A percentile compares a stretch with the other conserved stretches of the same genome.
phyloP scores from a whole-genome alignment of 2,797 vertebrate species.

The Buphagus erythrorhynchus region DNA sequence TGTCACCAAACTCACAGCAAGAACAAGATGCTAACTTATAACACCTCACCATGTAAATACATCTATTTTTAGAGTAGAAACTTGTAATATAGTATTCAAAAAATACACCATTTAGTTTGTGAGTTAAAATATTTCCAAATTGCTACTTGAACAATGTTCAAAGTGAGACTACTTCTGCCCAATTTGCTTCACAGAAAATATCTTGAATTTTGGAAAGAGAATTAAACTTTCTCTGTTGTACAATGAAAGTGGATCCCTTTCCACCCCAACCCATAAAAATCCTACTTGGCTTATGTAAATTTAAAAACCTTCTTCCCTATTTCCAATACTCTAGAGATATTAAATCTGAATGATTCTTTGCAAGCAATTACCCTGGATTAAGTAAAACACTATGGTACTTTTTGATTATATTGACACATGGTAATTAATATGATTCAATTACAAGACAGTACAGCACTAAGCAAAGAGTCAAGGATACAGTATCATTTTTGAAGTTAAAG shows the following conservation, averaged over 20 bases:
- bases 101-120: not conserved
- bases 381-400: slow-evolving; percentile 64
- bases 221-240: not conserved
- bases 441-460: slow-evolving; percentile 75
- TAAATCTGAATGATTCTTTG: slow-evolving; percentile 76
- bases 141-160: not conserved
- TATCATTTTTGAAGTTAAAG: slow-evolving; percentile 17
- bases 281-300: not conserved
- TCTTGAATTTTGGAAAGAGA: not conserved
- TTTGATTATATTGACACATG: slow-evolving; percentile 21
- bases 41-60: not conserved
- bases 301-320: not conserved
- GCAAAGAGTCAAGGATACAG: slow-evolving; percentile 71
- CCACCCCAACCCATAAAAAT: not conserved
- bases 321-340: slow-evolving; percentile 65
- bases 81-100: not conserved
- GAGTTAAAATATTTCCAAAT: not conserved
- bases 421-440: slow-evolving; percentile 78
- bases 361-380: slow-evolving; percentile 78
- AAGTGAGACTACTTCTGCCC: not conserved
- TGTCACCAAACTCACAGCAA: not conserved
- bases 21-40: not conserved
- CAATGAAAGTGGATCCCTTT: not conserved
- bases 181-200: not conserved
- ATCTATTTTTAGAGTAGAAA: not conserved